phyloP scores from a whole-genome alignment of 2,113 vertebrate genomes.

The Antechinus stuartii region DNA sequence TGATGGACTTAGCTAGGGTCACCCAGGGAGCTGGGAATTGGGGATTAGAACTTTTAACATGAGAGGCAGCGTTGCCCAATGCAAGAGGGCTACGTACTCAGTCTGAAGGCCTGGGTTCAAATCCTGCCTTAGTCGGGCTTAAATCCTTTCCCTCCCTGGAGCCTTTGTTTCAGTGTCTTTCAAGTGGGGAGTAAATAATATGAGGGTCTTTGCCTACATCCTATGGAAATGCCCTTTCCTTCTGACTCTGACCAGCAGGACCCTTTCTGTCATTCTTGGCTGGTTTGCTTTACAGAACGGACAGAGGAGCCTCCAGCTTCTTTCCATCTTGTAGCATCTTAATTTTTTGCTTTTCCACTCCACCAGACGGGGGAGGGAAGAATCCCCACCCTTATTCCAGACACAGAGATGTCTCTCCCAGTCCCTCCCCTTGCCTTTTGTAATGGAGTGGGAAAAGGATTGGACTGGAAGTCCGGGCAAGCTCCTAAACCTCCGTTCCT shows the following conservation, averaged over 20 bases:
- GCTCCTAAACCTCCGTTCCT: background rate
- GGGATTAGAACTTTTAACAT: background rate
- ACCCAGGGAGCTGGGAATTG: background rate
- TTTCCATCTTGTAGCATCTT: background rate
- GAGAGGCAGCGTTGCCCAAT: background rate
- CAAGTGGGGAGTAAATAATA: background rate
- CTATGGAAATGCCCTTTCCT: background rate
- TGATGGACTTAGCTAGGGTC: background rate
- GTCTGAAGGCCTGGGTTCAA: background rate
- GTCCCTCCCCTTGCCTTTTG: background rate
- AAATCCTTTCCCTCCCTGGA: background rate
- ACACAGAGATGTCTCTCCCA: background rate
- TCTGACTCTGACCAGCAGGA: background rate
- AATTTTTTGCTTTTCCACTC: background rate
- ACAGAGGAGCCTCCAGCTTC: background rate
- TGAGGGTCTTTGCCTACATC: background rate
- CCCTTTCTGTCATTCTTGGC: background rate
- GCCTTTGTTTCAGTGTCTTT: background rate
- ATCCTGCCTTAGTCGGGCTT: background rate
- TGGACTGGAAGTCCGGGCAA: background rate
- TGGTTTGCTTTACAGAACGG: background rate
- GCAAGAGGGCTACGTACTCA: background rate
- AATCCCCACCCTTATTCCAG: too few species aligned
- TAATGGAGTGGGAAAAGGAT: background rate
- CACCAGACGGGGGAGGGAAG: background rate